These are phyloP conservation scores for Synergus gifuensis DNA, from an alignment of 2,888 invertebrate genomes.

Conservation along the genomic window DNA sequence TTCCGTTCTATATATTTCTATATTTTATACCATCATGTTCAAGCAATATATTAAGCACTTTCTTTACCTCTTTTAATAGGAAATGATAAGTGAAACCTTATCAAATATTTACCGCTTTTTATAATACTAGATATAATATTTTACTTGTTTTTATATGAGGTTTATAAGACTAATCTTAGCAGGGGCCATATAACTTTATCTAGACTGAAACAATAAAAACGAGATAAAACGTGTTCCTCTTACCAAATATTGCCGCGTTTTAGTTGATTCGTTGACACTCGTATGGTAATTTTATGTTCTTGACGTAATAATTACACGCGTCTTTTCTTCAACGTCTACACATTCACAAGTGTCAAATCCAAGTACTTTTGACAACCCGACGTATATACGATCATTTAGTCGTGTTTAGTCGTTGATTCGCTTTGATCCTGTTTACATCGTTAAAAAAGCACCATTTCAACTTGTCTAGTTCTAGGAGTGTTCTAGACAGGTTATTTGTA, in stretches of 20 bases:
- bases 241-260: not conserved
- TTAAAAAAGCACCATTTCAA: not conserved
- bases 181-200: not conserved
- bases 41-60: not conserved
- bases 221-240: not conserved
- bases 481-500: not conserved
- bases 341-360: not conserved
- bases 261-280: not conserved
- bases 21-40: not conserved
- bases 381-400: constrained; percentile 4
- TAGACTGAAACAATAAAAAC: not conserved
- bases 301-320: constrained; percentile 2
- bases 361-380: not conserved
- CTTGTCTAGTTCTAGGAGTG: not conserved
- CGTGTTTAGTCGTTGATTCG: not conserved
- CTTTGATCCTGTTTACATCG: not conserved
- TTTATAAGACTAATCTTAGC: not conserved
- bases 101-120: not conserved
- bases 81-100: not conserved
- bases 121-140: not conserved
- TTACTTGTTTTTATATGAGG: not conserved
- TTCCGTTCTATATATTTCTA: not conserved
- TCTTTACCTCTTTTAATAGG: not conserved
- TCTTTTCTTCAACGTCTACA: not conserved
- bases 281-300: not conserved